Conservation (phyloP, 1,140 invertebrate genomes). For the Physella acuta region DNA sequence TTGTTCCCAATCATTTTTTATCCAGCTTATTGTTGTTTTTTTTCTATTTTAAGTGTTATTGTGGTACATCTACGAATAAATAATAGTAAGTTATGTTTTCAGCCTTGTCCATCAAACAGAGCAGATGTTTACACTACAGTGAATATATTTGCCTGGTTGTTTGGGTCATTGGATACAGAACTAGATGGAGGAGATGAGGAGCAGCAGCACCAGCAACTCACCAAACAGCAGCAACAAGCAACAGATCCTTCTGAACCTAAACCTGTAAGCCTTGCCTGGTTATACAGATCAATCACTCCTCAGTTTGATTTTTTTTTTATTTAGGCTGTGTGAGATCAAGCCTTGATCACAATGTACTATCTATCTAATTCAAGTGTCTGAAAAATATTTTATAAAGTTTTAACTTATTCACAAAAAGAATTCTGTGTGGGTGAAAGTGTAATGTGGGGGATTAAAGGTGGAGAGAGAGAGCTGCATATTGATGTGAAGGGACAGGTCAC, state of each 20-base stretch:
- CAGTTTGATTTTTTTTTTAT: not conserved
- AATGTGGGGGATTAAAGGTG: not conserved
- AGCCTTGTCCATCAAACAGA: constrained; percentile 20
- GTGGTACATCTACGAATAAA: too few relatives aligned
- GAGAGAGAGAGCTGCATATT: not conserved
- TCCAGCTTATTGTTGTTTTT: not conserved
- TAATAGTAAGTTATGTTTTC: too few relatives aligned
- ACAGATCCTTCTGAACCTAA: constrained; percentile 35
- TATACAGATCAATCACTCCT: not conserved
- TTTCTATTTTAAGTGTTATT: too few relatives aligned
- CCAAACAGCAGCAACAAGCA: not conserved
- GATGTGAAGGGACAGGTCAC: not conserved
- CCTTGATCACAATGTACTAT: too few relatives aligned
- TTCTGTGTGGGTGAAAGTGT: not conserved
- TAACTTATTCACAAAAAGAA: too few relatives aligned
- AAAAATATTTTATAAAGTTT: too few relatives aligned
- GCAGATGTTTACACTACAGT: constrained; percentile 50
- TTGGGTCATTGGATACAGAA: constrained; percentile 67
- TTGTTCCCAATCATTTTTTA: not conserved
- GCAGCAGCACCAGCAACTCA: constrained; percentile 20
- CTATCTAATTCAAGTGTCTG: too few relatives aligned
- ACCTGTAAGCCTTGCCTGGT: constrained; percentile 42
- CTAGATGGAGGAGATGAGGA: constrained; percentile 37
- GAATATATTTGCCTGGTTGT: constrained; percentile 73
- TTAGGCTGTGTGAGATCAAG: too few relatives aligned